Evolutionary conservation across 2,888 invertebrate genomes (phyloP).

Genomic region (Ernsta delagoae): DNA sequence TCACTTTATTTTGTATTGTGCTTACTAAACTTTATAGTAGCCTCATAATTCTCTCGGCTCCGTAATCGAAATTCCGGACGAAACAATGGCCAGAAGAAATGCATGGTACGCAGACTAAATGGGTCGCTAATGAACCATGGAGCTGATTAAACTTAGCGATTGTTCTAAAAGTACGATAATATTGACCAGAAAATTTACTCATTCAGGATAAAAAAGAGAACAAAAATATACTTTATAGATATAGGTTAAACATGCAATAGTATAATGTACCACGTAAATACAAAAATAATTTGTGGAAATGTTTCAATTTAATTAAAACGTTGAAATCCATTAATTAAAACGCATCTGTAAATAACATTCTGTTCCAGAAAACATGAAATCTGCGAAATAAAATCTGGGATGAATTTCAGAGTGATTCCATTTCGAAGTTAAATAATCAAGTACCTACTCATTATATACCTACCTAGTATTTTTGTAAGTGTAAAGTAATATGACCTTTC

Average conservation of each 20-base stretch:
- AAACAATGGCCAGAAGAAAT: conserved; percentile 1
- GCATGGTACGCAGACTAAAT: not conserved
- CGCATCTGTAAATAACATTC: not conserved
- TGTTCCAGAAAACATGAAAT: not conserved
- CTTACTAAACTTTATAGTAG: not conserved
- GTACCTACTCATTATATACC: no score
- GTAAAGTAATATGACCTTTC: no score
- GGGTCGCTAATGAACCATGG: not conserved
- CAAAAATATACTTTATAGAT: no score
- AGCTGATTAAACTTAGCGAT: not conserved
- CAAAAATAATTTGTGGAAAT: not conserved
- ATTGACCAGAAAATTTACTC: no score
- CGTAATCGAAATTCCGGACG: conserved; percentile 4
- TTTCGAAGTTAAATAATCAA: not conserved
- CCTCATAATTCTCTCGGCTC: not conserved
- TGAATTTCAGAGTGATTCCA: not conserved
- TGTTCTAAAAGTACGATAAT: not conserved
- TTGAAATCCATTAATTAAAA: conserved; percentile 1
- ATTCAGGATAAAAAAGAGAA: no score
- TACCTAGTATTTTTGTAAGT: not conserved
- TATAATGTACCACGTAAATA: not conserved
- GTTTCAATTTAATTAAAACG: conserved; percentile 2
- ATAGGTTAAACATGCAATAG: no score
- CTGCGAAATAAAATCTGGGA: not conserved
- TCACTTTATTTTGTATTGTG: not conserved